These are phyloP conservation scores for Sebastes steindachneri DNA, from an alignment of 2,797 vertebrate species.

Conservation along the genomic window DNA sequence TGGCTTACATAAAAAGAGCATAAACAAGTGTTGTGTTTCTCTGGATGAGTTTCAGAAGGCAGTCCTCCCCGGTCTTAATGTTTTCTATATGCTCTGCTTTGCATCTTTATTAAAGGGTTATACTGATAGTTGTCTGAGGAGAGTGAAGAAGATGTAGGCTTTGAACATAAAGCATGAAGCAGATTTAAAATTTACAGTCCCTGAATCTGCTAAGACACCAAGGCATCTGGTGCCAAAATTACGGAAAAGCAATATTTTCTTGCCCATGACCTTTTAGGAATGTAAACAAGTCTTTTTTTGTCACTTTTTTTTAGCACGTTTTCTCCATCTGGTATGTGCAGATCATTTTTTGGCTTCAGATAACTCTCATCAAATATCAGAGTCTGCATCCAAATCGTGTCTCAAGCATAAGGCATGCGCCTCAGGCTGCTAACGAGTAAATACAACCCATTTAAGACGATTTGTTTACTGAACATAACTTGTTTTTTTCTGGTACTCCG, in stretches of 20 bases:
- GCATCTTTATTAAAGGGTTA: neutral
- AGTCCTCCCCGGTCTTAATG: neutral
- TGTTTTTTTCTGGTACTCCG: neutral
- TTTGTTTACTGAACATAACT: slow-evolving; percentile 18
- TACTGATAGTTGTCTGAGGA: neutral
- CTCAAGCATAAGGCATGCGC: neutral
- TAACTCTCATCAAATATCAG: slow-evolving; percentile 1
- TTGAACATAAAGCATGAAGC: neutral
- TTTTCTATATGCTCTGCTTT: neutral
- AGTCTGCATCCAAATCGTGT: neutral
- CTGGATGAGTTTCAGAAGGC: neutral
- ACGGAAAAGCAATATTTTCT: neutral
- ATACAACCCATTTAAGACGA: neutral
- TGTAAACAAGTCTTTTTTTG: neutral
- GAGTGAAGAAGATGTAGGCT: neutral
- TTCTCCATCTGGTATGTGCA: neutral
- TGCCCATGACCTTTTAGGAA: neutral
- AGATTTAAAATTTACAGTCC: neutral
- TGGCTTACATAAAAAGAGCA: neutral
- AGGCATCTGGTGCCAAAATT: neutral
- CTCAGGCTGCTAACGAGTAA: slow-evolving; percentile 3
- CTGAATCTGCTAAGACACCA: neutral
- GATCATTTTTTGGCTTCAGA: slow-evolving; percentile 4
- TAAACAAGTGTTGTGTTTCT: slow-evolving; percentile 6
- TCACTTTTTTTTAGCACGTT: neutral